Base-by-base conservation (phyloP, 2,888 invertebrate genomes). In the Philereme vetulata region DNA sequence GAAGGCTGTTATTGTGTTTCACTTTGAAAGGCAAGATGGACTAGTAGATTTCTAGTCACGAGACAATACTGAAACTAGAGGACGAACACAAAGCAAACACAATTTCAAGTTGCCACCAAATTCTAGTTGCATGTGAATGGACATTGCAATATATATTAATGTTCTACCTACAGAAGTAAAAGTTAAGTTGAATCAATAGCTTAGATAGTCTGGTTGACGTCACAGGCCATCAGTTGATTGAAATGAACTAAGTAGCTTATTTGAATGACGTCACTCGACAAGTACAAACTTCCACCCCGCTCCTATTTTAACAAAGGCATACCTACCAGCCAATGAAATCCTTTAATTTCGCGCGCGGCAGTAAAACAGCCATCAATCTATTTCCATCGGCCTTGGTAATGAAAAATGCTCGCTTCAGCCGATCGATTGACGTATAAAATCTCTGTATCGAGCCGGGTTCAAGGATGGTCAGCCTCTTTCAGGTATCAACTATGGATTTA, bases 311-410 rank as follows among this genome's bases (percentile, higher is more conserved):
- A 46, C 44, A 54, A 47, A 56, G 40, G 43, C 57, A 43, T 51
- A 7, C 55, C 45, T 65, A 44, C 62, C 62, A 62, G 45, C 49
- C 42, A 48, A 56, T 63, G 56, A 44, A 62, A 58, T 60, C 56
- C 60, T 68, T 59, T 59, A 57, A 62, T 68, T 64, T 60, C 47
- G 60, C 58, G 40, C 35, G 53, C 51, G 55, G 58, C 59, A 66
- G 68, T 68, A 69, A 67, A 67, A 62, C 48, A 54, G 65, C 64
- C 62, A 73, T 72, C 68, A 74, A 76, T 76, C 77, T 80, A 78
- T 85, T 82, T 82, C 70, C 74, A 78, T 62, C 68, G 78, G 70
- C 85, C 85, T 85, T 86, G 86, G 76, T 77, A 78, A 68, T 82
- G 83, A 80, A 77, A 78, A 72, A 75, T 76, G 74, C 71, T 74